Base-by-base conservation (phyloP, 1,140 invertebrate genomes). In the Lordiphosa mommai region DNA sequence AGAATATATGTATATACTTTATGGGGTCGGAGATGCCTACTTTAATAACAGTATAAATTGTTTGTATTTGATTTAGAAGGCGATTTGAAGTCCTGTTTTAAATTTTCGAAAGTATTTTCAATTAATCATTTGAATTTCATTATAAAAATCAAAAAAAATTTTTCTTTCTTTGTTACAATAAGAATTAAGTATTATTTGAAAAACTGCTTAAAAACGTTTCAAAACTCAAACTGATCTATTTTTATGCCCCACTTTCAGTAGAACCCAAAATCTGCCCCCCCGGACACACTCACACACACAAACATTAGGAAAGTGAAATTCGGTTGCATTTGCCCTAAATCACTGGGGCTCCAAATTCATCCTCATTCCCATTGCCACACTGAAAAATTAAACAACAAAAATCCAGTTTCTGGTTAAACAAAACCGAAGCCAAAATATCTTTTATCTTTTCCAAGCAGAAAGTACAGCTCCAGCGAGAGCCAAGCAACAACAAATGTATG, bases 371-470 rank as follows among this genome's bases (percentile, higher is more conserved):
- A 1, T 7, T 5, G 12, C 50, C 36, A 9, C 17, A 30, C 20
- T 30, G 44, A 38, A 47, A 40, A 57, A 57, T 23, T 23, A 23
- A 6, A 23, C 20, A 23, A n/a, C n/a, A 29, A 47, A 68, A 80
- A 80, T 80, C 74, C 74, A 80, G 74, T 82, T 80, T 82, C 53
- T 47, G 48, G 57, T 69, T 79, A 76, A 80, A 56, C 76, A 74
- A 74, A 73, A 82, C 70, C 71, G 52, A 70, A 82, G 52, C 65
- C 76, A 38, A 69, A 70, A 66, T 59, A 69, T 58, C n/a, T 60
- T 69, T 72, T 61, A 79, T 79, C 76, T 70, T 47, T 65, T 55
- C 70, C 65, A 61, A 65, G 56, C 48, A 49, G 47, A 61, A 80
- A 80, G 74, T 80, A 80, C 74, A 80, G 74, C 74, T 76, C 77